Conservation (phyloP, 2,888 invertebrate species). For the Drosophila anomalata region DNA sequence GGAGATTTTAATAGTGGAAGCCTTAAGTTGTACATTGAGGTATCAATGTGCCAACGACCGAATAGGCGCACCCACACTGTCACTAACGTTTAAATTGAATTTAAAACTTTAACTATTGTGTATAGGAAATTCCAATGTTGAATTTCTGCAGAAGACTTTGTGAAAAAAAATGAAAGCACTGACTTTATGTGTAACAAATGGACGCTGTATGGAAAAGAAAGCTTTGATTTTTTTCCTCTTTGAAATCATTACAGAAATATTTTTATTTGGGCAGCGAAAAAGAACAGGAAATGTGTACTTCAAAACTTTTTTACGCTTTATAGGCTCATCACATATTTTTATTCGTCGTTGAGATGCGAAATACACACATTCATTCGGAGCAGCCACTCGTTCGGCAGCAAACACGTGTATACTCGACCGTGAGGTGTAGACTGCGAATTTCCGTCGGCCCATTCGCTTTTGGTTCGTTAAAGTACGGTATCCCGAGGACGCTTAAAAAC, state of each 20-base stretch:
- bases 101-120: too few relatives aligned
- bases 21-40: not conserved
- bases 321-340: not conserved
- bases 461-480: not conserved
- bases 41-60: not conserved
- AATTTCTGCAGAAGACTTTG: too few relatives aligned
- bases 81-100: not conserved
- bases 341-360: not conserved
- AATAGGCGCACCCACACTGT: not conserved
- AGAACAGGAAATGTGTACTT: not conserved
- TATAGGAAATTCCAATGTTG: too few relatives aligned
- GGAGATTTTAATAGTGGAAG: not conserved
- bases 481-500: not conserved
- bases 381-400: not conserved
- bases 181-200: not conserved
- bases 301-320: constrained; percentile 1
- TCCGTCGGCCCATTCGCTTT: not conserved
- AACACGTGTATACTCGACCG: constrained; percentile 2
- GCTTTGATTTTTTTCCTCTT: not conserved
- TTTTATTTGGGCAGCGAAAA: not conserved
- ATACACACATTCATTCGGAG: not conserved
- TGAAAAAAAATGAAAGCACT: not conserved
- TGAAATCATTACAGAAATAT: not conserved
- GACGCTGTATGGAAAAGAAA: not conserved
- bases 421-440: not conserved